Conservation (phyloP, 2,888 invertebrate genomes). For the Biston stratarius region DNA sequence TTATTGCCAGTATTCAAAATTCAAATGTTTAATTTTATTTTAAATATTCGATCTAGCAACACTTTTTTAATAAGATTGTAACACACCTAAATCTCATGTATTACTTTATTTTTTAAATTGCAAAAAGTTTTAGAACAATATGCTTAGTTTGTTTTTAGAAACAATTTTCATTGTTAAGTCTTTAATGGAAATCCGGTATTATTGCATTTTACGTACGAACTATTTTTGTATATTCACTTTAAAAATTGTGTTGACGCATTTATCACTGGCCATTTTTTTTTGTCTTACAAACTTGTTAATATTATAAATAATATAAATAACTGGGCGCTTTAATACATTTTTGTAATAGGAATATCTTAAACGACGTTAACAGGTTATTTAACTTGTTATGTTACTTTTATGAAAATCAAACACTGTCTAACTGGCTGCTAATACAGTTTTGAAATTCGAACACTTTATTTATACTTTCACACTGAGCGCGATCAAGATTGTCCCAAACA, state of each 20-base stretch:
- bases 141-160: neutral
- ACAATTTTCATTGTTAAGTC: neutral
- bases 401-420: constrained; percentile 7
- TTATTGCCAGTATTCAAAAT: too few relatives aligned
- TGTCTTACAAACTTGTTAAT: constrained; percentile 9
- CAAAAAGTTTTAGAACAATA: constrained; percentile 1
- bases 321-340: constrained; percentile 3
- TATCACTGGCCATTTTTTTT: constrained; percentile 16
- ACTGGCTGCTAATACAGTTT: constrained; percentile 19
- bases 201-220: neutral
- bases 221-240: neutral
- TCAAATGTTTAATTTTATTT: neutral
- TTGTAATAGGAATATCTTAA: constrained; percentile 2
- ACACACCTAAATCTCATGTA: neutral
- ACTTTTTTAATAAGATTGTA: neutral
- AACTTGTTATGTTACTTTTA: neutral
- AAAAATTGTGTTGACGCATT: constrained; percentile 17
- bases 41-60: constrained; percentile 7
- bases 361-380: neutral
- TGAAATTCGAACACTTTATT: constrained; percentile 12
- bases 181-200: neutral
- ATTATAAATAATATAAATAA: constrained; percentile 1
- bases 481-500: too few relatives aligned
- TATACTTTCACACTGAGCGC: neutral
- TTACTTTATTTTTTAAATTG: neutral